Evolutionary conservation across 2,888 invertebrate genomes (phyloP), one percentile per base, ranked within the genome.

Genomic region (Pyrrhosoma nymphula): DNA sequence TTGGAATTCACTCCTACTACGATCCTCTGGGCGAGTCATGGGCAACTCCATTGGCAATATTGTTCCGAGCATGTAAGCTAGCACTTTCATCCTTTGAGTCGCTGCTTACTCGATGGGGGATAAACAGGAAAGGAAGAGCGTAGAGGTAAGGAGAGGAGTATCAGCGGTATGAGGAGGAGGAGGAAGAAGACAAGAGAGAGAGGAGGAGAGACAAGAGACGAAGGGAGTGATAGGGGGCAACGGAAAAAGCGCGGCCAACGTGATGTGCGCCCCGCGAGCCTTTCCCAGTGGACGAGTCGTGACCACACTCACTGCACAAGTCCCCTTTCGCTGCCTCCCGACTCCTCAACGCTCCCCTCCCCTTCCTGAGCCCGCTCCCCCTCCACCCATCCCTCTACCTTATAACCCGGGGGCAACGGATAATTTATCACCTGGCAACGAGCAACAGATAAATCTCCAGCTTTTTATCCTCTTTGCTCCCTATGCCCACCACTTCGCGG

Each of bases 371-470:
- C 82, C 82, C 14, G 4, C 82, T 16, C 75, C 2, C 75, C 30
- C 69, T 26, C n/a, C 75, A 0, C 75, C 75, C 12, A 8, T 12
- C 75, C n/a, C 75, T 75, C 30, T 18, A 8, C 69, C 60, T 60
- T 20, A 69, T n/a, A 69, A 82, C 82, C 82, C 82, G 82, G 35
- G 69, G 69, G 93, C 35, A n/a, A 35, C 69, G 93, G 93, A 69
- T 93, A 93, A 93, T 93, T 93, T 93, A 93, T 93, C 93, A 93
- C 93, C 93, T 93, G 47, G 69, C 69, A 39, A 93, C 93, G 93
- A 93, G 93, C 39, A 93, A 47, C 69, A 93, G 93, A 93, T 93
- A 93, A 93, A 93, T 93, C 93, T 93, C 69, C 39, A 82, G 82
- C 30, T 82, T 82, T 82, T 82, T 82, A 82, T 18, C 30, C 35